Evolutionary conservation across 2,113 vertebrate genomes (phyloP), one percentile per base, ranked within the genome.

Genomic region (Artemisiospiza belli): DNA sequence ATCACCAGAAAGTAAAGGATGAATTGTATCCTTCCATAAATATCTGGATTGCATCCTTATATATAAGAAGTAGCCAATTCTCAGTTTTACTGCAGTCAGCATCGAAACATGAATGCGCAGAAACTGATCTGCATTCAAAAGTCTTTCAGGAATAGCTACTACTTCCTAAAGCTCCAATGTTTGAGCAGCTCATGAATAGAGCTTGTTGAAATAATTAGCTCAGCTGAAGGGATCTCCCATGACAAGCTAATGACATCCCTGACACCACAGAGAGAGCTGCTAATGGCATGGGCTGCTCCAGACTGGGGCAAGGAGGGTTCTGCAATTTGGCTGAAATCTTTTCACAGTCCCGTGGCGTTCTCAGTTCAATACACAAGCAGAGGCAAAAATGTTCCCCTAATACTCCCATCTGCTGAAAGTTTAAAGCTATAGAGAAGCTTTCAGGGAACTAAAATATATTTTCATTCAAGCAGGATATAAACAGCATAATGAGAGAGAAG

Each of bases 381-480:
- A 85, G 37, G 55, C 37, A 87, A 67, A 91, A 93, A 35, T 11
- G 5, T 49, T 90, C 58, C 49, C 81, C 76, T 92, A 94, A 96
- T 90, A 89, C 24, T 82, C 63, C 30, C 49, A 78, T 78, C 83
- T 90, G 69, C 69, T 84, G n/a, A 81, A 83, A 90, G 41, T 49
- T 94, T 77, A 81, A 90, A 92, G 82, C 37, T 87, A 52, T 28
- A 94, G 49, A 90, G 62, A 93, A 37, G 52, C 39, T 90, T 93
- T 92, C 76, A 84, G 80, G 21, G n/a, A 92, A 72, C 37, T 82
- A 82, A 92, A 95, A 72, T 84, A 54, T 35, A 81, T 89, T 93
- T 96, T 86, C 80, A 96, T 95, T 94, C 93, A 95, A 92, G 80
- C 37, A 76, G 15, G 64, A 88, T 49, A 90, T 67, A 86, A 90